Evolutionary conservation across 1,140 invertebrate species (phyloP).

Genomic region (Uloborus diversus): DNA sequence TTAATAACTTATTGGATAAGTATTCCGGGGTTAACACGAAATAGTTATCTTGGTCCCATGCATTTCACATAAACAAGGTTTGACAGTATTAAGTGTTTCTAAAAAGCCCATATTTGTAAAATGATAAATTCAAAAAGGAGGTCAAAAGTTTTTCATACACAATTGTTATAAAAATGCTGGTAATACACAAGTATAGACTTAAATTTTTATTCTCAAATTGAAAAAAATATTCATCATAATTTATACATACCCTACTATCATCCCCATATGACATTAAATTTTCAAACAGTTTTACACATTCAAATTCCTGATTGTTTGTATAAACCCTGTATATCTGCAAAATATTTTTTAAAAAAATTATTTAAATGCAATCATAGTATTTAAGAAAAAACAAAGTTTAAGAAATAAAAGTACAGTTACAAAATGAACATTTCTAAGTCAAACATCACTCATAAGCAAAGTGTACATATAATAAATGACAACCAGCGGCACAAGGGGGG

Average conservation of each 20-base stretch:
- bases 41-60: no score
- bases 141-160: no score
- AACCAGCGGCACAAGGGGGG: not conserved
- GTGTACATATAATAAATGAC: not conserved
- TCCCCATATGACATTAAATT: constrained; percentile 70
- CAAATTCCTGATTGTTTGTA: constrained; percentile 69
- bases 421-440: not conserved
- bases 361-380: not conserved
- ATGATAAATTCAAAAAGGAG: no score
- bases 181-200: no score
- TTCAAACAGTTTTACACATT: constrained; percentile 69
- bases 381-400: not conserved
- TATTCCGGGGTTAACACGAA: no score
- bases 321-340: constrained; percentile 69
- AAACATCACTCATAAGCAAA: not conserved
- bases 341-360: no score
- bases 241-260: constrained; percentile 68
- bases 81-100: no score
- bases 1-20: no score
- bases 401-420: not conserved
- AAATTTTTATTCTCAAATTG: no score
- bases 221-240: not conserved
- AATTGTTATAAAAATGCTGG: no score
- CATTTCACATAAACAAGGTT: no score
- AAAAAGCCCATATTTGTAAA: no score